Evolutionary conservation across 2,797 vertebrate genomes (phyloP).

Genomic region (Champsocephalus esox): DNA sequence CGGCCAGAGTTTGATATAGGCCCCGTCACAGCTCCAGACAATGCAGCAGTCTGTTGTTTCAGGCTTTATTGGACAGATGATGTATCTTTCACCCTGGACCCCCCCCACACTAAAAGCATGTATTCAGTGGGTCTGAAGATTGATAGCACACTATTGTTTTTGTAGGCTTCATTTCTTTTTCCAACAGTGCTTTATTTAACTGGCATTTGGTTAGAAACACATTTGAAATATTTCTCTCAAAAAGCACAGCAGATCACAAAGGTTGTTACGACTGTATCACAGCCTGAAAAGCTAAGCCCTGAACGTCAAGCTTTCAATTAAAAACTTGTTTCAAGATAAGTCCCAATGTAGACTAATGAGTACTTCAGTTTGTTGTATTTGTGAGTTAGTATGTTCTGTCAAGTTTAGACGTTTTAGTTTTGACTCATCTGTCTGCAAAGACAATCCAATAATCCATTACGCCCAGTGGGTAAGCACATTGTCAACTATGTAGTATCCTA

Average conservation of each 20-base stretch:
- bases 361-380: background rate
- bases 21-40: conserved; percentile 60
- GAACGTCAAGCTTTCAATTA: background rate
- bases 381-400: background rate
- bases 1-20: conserved; percentile 61
- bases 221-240: conserved; percentile 1
- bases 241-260: conserved; percentile 12
- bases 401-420: conserved; percentile 3
- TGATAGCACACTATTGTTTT: background rate
- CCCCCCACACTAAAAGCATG: conserved; percentile 15
- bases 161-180: background rate
- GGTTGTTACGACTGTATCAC: background rate
- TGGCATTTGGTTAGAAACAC: conserved; percentile 1
- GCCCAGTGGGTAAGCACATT: background rate
- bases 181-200: conserved; percentile 1
- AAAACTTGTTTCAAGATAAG: background rate
- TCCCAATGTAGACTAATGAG: conserved; percentile 2
- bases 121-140: background rate
- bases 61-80: conserved; percentile 53
- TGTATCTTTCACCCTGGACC: conserved; percentile 28
- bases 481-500: background rate
- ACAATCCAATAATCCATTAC: conserved; percentile 2
- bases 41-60: conserved; percentile 70
- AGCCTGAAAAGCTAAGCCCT: background rate
- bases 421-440: conserved; percentile 3